Evolutionary conservation across 1,140 invertebrate species (phyloP).

Genomic region (Penaeus indicus): DNA sequence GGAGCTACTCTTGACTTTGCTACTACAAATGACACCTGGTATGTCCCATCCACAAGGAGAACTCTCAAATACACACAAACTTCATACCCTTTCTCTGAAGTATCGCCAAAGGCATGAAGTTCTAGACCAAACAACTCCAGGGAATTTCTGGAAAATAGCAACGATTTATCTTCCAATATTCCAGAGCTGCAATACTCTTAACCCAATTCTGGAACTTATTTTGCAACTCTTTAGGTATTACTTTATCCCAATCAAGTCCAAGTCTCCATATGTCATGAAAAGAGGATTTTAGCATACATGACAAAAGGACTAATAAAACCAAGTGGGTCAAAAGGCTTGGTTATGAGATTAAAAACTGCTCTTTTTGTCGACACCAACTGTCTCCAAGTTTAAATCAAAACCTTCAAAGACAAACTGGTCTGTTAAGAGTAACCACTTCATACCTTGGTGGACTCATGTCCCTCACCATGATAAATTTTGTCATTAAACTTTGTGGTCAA

Average conservation of each 20-base stretch:
- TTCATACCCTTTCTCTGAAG: conserved; percentile 36
- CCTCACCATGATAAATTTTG: neutral
- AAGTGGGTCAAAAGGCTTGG: conserved; percentile 35
- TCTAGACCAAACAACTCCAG: conserved; percentile 25
- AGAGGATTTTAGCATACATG: conserved; percentile 42
- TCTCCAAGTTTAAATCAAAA: conserved; percentile 4
- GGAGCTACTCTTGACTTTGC: conserved; percentile 40
- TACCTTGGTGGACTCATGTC: conserved; percentile 34
- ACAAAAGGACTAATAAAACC: conserved; percentile 45
- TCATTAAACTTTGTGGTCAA: conserved; percentile 26
- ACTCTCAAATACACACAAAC: conserved; percentile 29
- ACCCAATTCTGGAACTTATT: conserved; percentile 30
- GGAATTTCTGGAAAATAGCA: neutral
- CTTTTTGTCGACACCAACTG: conserved; percentile 32
- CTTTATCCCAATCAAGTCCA: conserved; percentile 19
- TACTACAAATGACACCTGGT: conserved; percentile 33
- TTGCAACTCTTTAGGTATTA: conserved; percentile 24
- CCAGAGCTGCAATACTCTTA: conserved; percentile 5
- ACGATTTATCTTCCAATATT: conserved; percentile 10
- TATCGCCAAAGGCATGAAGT: conserved; percentile 40
- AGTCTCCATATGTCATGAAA: conserved; percentile 40
- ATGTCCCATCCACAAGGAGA: conserved; percentile 3
- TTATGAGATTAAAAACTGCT: conserved; percentile 33
- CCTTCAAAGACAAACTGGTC: conserved; percentile 36
- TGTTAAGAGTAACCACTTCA: conserved; percentile 35